phyloP scores from a whole-genome alignment of 1,140 invertebrate species.

The Luehdorfia chinensis region DNA sequence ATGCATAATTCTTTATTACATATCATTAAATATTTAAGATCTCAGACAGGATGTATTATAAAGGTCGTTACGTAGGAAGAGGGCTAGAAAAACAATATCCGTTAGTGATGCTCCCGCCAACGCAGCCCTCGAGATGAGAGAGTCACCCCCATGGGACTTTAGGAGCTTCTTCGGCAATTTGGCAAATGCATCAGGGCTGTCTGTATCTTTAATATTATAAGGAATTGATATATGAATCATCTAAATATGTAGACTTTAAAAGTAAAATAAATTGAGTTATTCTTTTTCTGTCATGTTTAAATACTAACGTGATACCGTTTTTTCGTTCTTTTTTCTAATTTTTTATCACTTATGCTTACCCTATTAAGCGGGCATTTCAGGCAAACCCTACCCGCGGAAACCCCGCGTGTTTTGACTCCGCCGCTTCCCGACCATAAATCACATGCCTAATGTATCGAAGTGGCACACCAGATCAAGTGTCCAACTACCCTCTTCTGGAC shows the following conservation, averaged over 20 bases:
- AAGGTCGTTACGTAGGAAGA: no score
- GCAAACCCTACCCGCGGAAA: conserved; percentile 18
- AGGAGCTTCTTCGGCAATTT: conserved; percentile 6
- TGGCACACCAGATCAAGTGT: conserved; percentile 49
- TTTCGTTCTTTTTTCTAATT: no score
- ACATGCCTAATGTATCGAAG: conserved; percentile 73
- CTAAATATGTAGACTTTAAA: no score
- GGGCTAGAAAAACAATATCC: conserved; percentile 29
- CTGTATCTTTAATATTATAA: no score
- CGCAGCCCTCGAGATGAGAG: conserved; percentile 30
- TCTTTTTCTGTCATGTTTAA: no score
- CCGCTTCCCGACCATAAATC: conserved; percentile 68
- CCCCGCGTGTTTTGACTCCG: conserved; percentile 66
- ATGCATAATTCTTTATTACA: no score
- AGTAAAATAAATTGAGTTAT: no score
- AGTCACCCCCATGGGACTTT: conserved; percentile 34
- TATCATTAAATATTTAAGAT: no score
- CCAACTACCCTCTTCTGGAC: conserved; percentile 28
- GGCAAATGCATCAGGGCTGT: conserved; percentile 22
- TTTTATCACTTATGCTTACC: no score
- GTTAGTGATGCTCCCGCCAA: conserved; percentile 31
- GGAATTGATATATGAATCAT: neutral
- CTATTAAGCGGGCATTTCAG: no score
- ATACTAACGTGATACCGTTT: no score
- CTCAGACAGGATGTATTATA: no score